Base-by-base conservation (phyloP, 2,797 vertebrate genomes). In the Neosalanx taihuensis region DNA sequence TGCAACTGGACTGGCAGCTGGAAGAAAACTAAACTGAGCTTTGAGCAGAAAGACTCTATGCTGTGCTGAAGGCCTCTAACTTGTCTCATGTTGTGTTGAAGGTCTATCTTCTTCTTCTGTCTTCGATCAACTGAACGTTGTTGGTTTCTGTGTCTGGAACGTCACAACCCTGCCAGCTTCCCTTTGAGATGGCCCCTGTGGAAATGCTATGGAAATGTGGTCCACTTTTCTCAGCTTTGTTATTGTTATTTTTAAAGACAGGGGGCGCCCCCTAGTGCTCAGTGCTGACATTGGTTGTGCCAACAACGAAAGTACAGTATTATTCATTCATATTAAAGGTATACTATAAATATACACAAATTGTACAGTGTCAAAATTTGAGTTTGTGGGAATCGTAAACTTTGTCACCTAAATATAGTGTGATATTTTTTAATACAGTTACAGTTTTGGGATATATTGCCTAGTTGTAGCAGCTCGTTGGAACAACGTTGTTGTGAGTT, bases 181-280 rank as follows among this genome's bases (percentile, higher is more conserved):
- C 57, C 26, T 6, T 31, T 6, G 56, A 46, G 20, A 15, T 26
- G 31, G 18, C 9, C 23, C 10, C 41, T 46, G 3, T 59, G 26
- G 57, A 59, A 26, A 10, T 20, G 6, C 56, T 41, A 63, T 69
- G 29, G 30, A 53, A 69, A 74, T 33, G 64, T 59, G 58, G 56
- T 63, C 20, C 64, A 61, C 74, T 79, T 59, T 84, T 72, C 74
- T 67, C 30, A 46, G 41, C 41, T 37, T 51, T 76, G 31, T 74
- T 15, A 23, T 64, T 51, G 63, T 59, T 71, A 23, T 73, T 72
- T 74, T 75, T 29, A 37, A 70, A 31, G 64, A 49, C 2, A 5
- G 26, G 64, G 3, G 35, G 73, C 35, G 49, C 80, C 85, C 69
- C 68, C 87, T 89, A 76, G 73, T 86, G 89, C 75, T 20, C 13